Base-by-base conservation (phyloP, 2,888 invertebrate genomes). In the Eristalinus sepulchralis region DNA sequence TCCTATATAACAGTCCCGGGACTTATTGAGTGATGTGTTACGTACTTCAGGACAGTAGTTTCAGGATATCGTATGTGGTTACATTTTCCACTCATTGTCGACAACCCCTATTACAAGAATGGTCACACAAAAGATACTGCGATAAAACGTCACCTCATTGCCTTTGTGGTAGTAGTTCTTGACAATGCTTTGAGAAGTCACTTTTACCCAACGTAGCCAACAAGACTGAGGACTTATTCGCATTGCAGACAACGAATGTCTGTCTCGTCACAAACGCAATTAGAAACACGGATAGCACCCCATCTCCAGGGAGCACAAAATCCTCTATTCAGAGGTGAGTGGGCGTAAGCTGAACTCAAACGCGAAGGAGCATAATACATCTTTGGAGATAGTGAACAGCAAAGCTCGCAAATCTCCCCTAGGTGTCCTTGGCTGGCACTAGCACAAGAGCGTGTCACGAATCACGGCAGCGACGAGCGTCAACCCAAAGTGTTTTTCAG, bases 401-500 rank as follows among this genome's bases (percentile, higher is more conserved):
- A 31, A 22, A 39, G 27, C 39, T 17, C 39, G 13, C 22, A 6
- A 34, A 64, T 53, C 31, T 13, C 4, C 3, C n/a, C 27, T 5
- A n/a, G 33, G 31, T 55, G 27, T 55, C 55, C 55, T 47, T 17
- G 17, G n/a, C 47, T 47, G 17, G 2, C 47, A 17, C 17, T 8
- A 20, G 6, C 11, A 59, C 59, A 33, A 59, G 31, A 67, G 66
- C 27, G n/a, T 47, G 64, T 36, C 17, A 11, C 11, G n/a, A 17
- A 34, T 3, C 53, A 57, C 66, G 22, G 33, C 11, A 47, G 10
- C 8, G 17, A 66, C 36, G 60, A 62, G 33, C 53, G 47, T 34
- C 36, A 27, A n/a, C 62, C 17, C 27, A 9, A 36, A 24, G 62
- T 63, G 31, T 63, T 63, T 34, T 63, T 70, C 55, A 63, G 63